Conservation (phyloP, 1,140 invertebrate species). For the Brachionus asplanchnoidis region DNA sequence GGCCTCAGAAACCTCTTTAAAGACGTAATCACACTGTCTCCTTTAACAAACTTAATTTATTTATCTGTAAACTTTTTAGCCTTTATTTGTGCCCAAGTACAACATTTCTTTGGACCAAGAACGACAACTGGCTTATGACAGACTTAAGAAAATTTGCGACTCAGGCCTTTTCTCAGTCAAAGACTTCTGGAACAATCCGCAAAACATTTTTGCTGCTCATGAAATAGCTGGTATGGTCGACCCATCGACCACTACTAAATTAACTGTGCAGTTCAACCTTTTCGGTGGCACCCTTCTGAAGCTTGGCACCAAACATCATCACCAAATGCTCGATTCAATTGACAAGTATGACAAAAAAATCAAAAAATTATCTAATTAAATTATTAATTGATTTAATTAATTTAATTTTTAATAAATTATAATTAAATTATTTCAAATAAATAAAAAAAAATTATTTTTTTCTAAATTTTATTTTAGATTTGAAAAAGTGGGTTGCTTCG, state of each 20-base stretch:
- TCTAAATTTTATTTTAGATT: slow-evolving; percentile 42
- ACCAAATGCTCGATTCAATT: slow-evolving; percentile 47
- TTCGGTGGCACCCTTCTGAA: slow-evolving; percentile 55
- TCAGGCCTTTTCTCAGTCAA: slow-evolving; percentile 52
- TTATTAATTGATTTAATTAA: too few species aligned
- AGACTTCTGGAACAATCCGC: slow-evolving; percentile 52
- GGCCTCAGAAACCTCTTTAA: slow-evolving; percentile 48
- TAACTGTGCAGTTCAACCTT: slow-evolving; percentile 57
- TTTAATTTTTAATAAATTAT: too few species aligned
- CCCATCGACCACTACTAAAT: slow-evolving; percentile 53
- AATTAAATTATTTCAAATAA: too few species aligned
- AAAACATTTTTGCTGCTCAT: slow-evolving; percentile 53
- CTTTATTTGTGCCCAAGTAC: slow-evolving; percentile 44
- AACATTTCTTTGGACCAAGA: slow-evolving; percentile 51
- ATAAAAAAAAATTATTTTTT: not conserved
- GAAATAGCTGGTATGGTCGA: slow-evolving; percentile 53
- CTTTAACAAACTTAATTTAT: not conserved
- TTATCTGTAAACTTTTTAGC: not conserved
- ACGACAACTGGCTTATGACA: slow-evolving; percentile 49
- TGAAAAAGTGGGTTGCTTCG: slow-evolving; percentile 54
- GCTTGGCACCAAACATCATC: slow-evolving; percentile 52
- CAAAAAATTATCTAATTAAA: too few species aligned
- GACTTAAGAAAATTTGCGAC: slow-evolving; percentile 51
- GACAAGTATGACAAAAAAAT: not conserved
- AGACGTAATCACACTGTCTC: slow-evolving; percentile 45